A percentile compares a stretch with the other conserved stretches of the same genome.
Conservation (phyloP, 2,113 vertebrate species). For the Junco hyemalis region DNA sequence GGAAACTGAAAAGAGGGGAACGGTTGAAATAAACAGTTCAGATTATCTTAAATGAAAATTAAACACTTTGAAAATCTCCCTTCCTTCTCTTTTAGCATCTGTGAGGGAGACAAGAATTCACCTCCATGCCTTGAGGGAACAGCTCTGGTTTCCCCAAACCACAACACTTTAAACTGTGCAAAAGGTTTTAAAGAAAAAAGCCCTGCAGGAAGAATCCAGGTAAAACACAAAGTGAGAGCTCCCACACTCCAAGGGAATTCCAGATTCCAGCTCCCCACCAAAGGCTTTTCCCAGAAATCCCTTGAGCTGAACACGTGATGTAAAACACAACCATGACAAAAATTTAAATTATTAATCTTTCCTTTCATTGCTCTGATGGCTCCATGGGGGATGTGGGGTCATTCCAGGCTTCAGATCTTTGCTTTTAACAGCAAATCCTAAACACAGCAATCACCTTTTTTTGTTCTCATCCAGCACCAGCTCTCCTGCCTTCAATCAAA, state of each 20-base stretch:
- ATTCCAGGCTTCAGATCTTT: not conserved
- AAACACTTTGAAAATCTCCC: not conserved
- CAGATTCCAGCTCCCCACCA: not conserved
- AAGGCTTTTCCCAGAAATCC: not conserved
- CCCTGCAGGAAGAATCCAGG: not conserved
- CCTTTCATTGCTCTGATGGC: not conserved
- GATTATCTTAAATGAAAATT: not conserved
- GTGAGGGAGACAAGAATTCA: not conserved
- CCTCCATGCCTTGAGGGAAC: not conserved
- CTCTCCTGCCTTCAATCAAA: not conserved
- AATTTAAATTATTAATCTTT: not conserved
- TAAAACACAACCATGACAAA: not conserved
- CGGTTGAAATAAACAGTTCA: not conserved
- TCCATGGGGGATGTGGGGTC: not conserved
- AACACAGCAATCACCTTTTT: not conserved
- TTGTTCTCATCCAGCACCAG: not conserved
- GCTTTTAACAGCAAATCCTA: not conserved
- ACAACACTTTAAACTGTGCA: not conserved
- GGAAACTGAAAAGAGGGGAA: not conserved
- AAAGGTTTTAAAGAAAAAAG: not conserved
- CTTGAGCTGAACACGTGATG: not conserved
- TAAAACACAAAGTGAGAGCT: not conserved
- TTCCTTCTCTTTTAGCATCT: not conserved
- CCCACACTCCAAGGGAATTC: not conserved
- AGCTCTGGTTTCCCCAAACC: not conserved